Conservation (phyloP, 2,113 vertebrate species). For the Rattus norvegicus region GRCr8 NC_086035.1:25517501-25518000, state of each 20-base stretch:
- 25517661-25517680: neutral
- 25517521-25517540: neutral
- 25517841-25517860: neutral
- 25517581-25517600: neutral
- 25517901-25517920: neutral
- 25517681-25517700: neutral
- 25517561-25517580: neutral
- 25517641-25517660: neutral
- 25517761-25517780: neutral
- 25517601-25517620: neutral
- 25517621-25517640: neutral
- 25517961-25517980: neutral
- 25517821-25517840: no score
- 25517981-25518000: no score
- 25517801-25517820: neutral
- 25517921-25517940: neutral
- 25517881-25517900: neutral
- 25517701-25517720: neutral
- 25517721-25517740: neutral
- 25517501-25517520: neutral
- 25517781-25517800: neutral
- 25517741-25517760: no score
- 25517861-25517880: neutral
- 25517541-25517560: neutral
- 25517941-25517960: no score